phyloP scores from a whole-genome alignment of 2,113 vertebrate species.

The Carlito syrichta region DNA sequence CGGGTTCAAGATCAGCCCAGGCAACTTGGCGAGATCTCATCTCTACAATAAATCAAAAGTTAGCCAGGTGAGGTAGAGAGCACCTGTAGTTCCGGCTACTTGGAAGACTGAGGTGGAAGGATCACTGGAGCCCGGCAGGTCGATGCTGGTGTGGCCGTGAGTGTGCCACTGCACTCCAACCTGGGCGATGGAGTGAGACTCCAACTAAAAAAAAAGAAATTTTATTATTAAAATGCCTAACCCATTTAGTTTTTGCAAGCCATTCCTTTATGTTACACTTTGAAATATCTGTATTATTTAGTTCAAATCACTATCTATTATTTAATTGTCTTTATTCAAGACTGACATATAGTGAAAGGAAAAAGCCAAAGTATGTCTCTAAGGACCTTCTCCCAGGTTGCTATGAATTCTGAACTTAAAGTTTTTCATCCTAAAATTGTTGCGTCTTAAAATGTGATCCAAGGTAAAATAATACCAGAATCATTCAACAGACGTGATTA shows the following conservation, averaged over 20 bases:
- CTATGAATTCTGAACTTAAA: background rate
- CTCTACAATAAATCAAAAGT: too few relatives aligned
- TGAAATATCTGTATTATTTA: background rate
- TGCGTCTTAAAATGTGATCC: background rate
- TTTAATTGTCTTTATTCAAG: background rate
- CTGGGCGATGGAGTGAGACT: too few relatives aligned
- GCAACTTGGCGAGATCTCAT: too few relatives aligned
- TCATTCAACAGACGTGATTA: background rate
- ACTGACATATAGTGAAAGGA: background rate
- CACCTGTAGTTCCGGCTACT: too few relatives aligned
- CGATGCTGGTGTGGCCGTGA: too few relatives aligned
- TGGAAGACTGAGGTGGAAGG: too few relatives aligned
- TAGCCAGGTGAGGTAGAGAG: too few relatives aligned
- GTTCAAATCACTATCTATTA: background rate
- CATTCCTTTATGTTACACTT: background rate
- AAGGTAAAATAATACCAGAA: background rate
- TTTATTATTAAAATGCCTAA: background rate
- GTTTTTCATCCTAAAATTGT: background rate
- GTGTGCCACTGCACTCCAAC: too few relatives aligned
- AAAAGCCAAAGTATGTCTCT: background rate
- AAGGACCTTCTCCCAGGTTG: background rate
- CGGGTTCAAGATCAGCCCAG: too few relatives aligned
- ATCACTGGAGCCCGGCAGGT: too few relatives aligned
- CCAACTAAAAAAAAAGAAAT: too few relatives aligned
- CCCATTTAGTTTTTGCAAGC: background rate